phyloP scores from a whole-genome alignment of 2,888 invertebrate genomes.

The Machimus atricapillus region DNA sequence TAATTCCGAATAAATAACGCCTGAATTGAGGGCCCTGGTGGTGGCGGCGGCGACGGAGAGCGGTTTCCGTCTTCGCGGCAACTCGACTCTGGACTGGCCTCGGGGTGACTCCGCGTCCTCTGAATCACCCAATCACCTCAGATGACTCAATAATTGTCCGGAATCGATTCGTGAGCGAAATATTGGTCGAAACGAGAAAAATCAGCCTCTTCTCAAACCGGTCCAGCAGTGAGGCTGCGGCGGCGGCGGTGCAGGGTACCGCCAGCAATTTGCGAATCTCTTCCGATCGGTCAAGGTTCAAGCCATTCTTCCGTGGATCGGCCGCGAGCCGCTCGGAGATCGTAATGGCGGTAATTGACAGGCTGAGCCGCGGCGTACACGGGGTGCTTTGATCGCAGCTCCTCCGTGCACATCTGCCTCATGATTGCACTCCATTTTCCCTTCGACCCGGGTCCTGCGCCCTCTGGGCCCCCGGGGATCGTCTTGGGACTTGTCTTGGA shows the following conservation, averaged over 20 bases:
- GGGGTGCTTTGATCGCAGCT: background rate
- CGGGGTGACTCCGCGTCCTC: background rate
- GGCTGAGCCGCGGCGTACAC: background rate
- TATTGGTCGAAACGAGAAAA: background rate
- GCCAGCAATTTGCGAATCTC: conserved; percentile 22
- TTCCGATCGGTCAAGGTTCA: conserved; percentile 27
- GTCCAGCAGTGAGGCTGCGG: background rate
- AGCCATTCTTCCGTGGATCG: background rate
- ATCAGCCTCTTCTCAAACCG: background rate
- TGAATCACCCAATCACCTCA: conserved; percentile 16
- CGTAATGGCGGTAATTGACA: conserved; percentile 34
- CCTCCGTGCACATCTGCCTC: conserved; percentile 33
- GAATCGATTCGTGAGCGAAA: conserved; percentile 10
- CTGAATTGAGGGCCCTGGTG: background rate
- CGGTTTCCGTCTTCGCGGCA: background rate
- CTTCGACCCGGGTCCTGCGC: background rate
- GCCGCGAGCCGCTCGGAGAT: background rate
- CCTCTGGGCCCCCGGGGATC: background rate
- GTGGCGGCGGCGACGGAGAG: background rate
- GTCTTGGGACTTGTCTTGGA: background rate
- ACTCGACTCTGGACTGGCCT: background rate
- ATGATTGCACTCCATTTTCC: conserved; percentile 31
- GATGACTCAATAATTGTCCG: conserved; percentile 22
- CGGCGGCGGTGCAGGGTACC: background rate
- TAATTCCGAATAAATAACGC: conserved; percentile 31